Evolutionary conservation across 2,888 invertebrate species (phyloP), one percentile per base, ranked within the genome.

Genomic region (Poecilus cupreus): DNA sequence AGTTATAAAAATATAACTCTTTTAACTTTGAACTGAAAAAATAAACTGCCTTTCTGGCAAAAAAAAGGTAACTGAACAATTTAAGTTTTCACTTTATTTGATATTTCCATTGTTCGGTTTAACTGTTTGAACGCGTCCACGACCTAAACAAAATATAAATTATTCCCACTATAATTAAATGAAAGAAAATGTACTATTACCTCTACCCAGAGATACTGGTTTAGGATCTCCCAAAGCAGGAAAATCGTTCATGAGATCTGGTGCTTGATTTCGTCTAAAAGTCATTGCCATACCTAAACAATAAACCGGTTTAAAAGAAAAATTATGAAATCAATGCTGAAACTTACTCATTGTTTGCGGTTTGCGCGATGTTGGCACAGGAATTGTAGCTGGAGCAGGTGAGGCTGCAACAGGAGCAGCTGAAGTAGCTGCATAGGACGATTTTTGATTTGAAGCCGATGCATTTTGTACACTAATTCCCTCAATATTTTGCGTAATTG

Each of bases 311-410:
- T 2, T 32, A 8, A 3, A 32, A 8, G 1, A 3, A 32, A 32
- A 6, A 32, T 32, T 32, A 32, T 5, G 2, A 26, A 26, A 26
- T 5, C 5, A 26, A 32, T 32, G 4, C 8, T 32, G 4, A 32
- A 32, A 74, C 51, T 74, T 74, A 74, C 72, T 72, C 20, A 13
- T 10, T 49, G 74, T 24, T 16, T 74, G 49, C 5, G 74, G 74
- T 11, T 32, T 49, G 8, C 74, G 74, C 0, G 26, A 0, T 10
- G 16, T 11, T 13, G 18, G 22, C 6, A n/a, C 32, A 5, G 3
- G 32, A 26, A n/a, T n/a, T n/a, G 24, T 3, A n/a, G 26, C n/a
- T 13, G 6, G 6, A 26, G 60, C 24, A 13, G 26, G 3, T 8
- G 60, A 1, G 10, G 18, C 8, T 2, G 13, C 6, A 1, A 3